Evolutionary conservation across 2,113 vertebrate genomes (phyloP).

Genomic region (Baryphthengus martii): DNA sequence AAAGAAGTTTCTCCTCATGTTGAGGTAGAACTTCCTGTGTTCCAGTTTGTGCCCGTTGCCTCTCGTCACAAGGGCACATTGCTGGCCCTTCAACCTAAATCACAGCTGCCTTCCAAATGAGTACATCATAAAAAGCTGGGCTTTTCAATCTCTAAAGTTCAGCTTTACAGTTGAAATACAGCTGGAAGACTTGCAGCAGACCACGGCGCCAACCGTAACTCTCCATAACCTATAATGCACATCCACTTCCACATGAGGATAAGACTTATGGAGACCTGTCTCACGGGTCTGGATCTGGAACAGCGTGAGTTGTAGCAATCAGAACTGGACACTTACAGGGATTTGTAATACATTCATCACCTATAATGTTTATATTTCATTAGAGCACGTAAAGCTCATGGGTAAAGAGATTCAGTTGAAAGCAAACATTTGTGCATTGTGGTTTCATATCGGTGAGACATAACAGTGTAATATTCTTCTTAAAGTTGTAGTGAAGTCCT

Average conservation of each 20-base stretch:
- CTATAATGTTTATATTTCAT: neutral
- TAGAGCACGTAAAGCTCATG: rapidly evolving
- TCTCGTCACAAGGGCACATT: no score
- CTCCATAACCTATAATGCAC: rapidly evolving
- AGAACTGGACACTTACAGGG: neutral
- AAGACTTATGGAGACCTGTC: neutral
- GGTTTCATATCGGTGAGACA: neutral
- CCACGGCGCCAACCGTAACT: neutral
- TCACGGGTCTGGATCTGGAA: neutral
- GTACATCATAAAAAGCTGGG: neutral
- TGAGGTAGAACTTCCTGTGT: no score
- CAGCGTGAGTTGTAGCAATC: neutral
- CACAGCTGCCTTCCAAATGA: neutral
- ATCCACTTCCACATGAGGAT: neutral
- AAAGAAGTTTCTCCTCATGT: no score
- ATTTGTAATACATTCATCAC: neutral
- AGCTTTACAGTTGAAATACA: neutral
- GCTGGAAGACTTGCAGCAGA: neutral
- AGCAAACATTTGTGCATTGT: neutral
- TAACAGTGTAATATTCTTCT: neutral
- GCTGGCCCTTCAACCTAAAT: neutral
- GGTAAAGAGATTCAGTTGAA: neutral
- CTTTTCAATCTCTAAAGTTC: neutral
- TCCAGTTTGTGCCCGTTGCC: no score
- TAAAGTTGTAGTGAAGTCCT: neutral